Evolutionary conservation across 2,888 invertebrate species (phyloP), one percentile per base, ranked within the genome.

Genomic region (Neoscelio sp.): DNA sequence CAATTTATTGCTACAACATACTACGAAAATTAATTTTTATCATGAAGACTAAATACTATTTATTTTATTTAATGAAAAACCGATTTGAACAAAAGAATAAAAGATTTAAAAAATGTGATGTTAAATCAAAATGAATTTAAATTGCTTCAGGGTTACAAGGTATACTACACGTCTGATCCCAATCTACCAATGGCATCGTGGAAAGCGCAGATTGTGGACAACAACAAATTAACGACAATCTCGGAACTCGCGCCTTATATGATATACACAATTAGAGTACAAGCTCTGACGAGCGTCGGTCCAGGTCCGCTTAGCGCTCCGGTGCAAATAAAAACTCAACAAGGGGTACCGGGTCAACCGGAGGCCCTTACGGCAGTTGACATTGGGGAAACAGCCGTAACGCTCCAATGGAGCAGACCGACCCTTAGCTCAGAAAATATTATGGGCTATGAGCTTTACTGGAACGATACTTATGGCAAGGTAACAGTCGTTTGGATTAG

Each of bases 111-210:
- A n/a, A n/a, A n/a, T n/a, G n/a, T n/a, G n/a, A n/a, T n/a, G n/a
- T n/a, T n/a, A n/a, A n/a, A n/a, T n/a, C n/a, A n/a, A n/a, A n/a
- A n/a, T n/a, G n/a, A n/a, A n/a, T n/a, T n/a, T n/a, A n/a, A n/a
- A n/a, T n/a, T n/a, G n/a, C n/a, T n/a, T n/a, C 92, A 98, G 98
- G 98, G 97, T 83, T 99, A 99, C 93, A 98, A 98, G 92, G 97
- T 99, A 80, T 98, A 96, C 92, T 99, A 98, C 92, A 98, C 98
- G 2, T 96, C 95, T 81, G 96, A 97, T 86, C 95, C 98, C 15
- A 95, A 95, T 82, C 94, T 96, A 82, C 94, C 95, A 6, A 94
- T 98, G 91, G 95, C 96, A 75, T 95, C 96, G 28, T 99, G 99
- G 99, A 94, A 96, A 86, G 96, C 96, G 2, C 97, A 97, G 91